Conservation (phyloP, 2,113 vertebrate genomes). For the Malurus cyaneus region DNA sequence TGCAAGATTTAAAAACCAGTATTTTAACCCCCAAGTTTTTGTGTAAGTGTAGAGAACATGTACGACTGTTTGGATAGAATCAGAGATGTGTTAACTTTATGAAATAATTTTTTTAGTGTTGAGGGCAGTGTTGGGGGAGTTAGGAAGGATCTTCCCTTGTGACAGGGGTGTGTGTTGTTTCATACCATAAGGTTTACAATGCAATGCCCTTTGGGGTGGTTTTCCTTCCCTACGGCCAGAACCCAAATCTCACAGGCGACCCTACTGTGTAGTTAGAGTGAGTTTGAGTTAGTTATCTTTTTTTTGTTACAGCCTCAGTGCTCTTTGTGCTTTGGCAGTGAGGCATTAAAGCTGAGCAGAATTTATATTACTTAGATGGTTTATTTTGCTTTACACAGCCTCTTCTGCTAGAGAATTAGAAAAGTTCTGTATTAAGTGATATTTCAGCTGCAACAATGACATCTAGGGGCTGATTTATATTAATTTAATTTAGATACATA, state of each 20-base stretch:
- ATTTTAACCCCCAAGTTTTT: not conserved
- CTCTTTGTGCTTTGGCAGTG: constrained; percentile 46
- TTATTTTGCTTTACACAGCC: constrained; percentile 43
- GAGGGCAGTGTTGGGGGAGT: not conserved
- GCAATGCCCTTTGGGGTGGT: not conserved
- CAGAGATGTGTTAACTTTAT: not conserved
- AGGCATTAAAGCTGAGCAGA: constrained; percentile 51
- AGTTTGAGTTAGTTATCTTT: constrained; percentile 2
- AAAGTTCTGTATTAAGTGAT: constrained; percentile 43
- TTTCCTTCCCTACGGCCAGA: not conserved
- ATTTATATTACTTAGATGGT: constrained; percentile 59
- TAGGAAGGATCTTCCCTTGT: not conserved
- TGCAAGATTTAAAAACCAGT: not conserved
- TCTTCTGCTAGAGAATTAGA: constrained; percentile 31
- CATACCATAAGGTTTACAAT: not conserved
- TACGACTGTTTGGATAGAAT: not conserved
- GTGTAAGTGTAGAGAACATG: not conserved
- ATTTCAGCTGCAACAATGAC: constrained; percentile 74
- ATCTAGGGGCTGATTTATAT: constrained; percentile 71
- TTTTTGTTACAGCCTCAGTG: constrained; percentile 46
- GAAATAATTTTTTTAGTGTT: not conserved
- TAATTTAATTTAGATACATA: constrained; percentile 48
- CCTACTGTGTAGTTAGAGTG: not conserved
- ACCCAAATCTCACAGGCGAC: not conserved
- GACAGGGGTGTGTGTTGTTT: not conserved